Conservation (phyloP, 37 sponge, comb jelly and placozoan species). For the Ephydatia muelleri region DNA sequence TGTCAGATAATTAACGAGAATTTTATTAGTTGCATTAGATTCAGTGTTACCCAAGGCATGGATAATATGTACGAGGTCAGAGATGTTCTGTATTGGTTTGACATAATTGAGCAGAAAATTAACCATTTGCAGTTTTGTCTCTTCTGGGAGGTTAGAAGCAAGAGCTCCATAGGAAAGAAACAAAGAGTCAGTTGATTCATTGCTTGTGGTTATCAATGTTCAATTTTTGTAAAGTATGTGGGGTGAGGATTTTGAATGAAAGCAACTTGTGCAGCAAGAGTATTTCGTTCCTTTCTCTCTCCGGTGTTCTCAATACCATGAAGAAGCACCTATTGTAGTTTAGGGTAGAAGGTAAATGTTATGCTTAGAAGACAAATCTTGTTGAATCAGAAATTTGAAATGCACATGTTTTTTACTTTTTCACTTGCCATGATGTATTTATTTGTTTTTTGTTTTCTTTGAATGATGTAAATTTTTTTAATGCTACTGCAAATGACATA, state of each 20-base stretch:
- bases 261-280: slow-evolving; percentile 10
- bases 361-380: slow-evolving; percentile 7
- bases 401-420: background rate
- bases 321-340: slow-evolving; percentile 14
- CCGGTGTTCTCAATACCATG: background rate
- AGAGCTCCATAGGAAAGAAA: slow-evolving; percentile 40
- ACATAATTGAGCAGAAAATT: slow-evolving; percentile 20
- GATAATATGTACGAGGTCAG: slow-evolving; percentile 24
- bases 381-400: slow-evolving; percentile 1
- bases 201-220: slow-evolving; percentile 5
- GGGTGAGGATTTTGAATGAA: slow-evolving; percentile 17
- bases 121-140: slow-evolving; percentile 8
- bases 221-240: slow-evolving; percentile 7
- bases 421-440: slow-evolving; percentile 1
- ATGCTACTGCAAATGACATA: background rate
- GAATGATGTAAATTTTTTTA: slow-evolving; percentile 1
- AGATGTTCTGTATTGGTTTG: slow-evolving; percentile 3
- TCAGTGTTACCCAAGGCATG: slow-evolving; percentile 61
- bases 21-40: slow-evolving; percentile 6
- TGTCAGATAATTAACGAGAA: slow-evolving; percentile 22
- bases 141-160: background rate
- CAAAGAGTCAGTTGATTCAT: slow-evolving; percentile 16
- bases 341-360: background rate
- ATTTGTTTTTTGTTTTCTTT: background rate
- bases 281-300: slow-evolving; percentile 20